Evolutionary conservation across 2,888 invertebrate species (phyloP).

Genomic region (Pandemis cinnamomeana): DNA sequence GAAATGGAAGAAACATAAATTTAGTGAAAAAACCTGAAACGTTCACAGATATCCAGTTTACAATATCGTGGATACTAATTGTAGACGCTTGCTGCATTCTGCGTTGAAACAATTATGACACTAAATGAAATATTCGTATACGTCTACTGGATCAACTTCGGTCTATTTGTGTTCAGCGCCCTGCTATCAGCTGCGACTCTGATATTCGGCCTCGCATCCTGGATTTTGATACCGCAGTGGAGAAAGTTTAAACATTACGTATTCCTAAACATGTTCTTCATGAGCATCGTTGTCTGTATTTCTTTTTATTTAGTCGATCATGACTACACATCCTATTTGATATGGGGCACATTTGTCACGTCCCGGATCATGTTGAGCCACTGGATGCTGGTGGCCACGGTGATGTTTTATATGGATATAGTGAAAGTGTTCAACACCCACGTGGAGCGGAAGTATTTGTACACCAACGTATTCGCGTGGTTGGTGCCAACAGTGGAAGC

Average conservation of each 20-base stretch:
- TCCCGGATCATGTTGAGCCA: constrained; percentile 20
- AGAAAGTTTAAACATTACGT: constrained; percentile 20
- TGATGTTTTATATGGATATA: constrained; percentile 21
- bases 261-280: constrained; percentile 5
- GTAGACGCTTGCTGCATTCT: too few species aligned
- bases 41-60: too few species aligned
- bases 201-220: constrained; percentile 19
- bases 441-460: constrained; percentile 15
- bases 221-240: constrained; percentile 17
- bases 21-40: too few species aligned
- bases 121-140: too few species aligned
- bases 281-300: neutral
- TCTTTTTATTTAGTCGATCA: constrained; percentile 10
- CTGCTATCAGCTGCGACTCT: neutral
- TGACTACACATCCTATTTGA: neutral
- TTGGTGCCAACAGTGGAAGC: constrained; percentile 12
- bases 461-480: constrained; percentile 12
- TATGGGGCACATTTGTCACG: neutral
- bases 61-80: too few species aligned
- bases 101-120: too few species aligned
- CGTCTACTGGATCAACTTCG: neutral
- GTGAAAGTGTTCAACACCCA: constrained; percentile 20
- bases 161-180: neutral
- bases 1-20: too few species aligned
- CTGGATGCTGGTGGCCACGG: constrained; percentile 21